phyloP scores from a whole-genome alignment of 2,113 vertebrate genomes.

The Anoura caudifer region DNA sequence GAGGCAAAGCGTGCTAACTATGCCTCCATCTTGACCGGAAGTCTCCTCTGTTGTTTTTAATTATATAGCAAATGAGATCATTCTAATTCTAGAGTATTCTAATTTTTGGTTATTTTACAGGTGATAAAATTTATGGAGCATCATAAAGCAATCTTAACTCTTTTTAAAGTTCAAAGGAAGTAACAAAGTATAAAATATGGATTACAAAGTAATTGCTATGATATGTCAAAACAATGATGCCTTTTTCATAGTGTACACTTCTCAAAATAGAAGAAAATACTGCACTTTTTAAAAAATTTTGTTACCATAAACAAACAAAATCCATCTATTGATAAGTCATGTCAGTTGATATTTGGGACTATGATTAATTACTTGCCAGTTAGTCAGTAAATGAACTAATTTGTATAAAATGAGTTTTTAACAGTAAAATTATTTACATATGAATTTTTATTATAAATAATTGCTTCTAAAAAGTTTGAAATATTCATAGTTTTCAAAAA shows the following conservation, averaged over 20 bases:
- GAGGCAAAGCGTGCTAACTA: too few relatives aligned
- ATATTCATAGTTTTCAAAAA: background rate
- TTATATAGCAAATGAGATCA: background rate
- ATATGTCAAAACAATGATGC: background rate
- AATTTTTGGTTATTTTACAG: background rate
- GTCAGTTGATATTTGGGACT: background rate
- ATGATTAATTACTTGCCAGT: background rate
- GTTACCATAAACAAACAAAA: background rate
- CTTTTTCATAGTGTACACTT: background rate
- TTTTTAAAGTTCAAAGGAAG: slow-evolving; percentile 5
- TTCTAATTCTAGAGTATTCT: background rate
- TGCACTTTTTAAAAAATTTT: background rate
- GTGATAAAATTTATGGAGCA: background rate
- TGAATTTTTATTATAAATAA: background rate
- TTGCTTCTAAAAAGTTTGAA: background rate
- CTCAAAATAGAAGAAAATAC: background rate
- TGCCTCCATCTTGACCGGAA: too few relatives aligned
- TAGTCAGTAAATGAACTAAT: background rate
- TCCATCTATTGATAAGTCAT: background rate
- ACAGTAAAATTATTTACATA: background rate
- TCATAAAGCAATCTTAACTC: background rate
- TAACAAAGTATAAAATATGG: slow-evolving; percentile 49
- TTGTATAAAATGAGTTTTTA: background rate
- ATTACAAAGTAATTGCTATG: background rate
- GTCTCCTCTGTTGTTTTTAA: background rate